Base-by-base conservation (phyloP, 2,113 vertebrate species). In the Myocastor coypus region DNA sequence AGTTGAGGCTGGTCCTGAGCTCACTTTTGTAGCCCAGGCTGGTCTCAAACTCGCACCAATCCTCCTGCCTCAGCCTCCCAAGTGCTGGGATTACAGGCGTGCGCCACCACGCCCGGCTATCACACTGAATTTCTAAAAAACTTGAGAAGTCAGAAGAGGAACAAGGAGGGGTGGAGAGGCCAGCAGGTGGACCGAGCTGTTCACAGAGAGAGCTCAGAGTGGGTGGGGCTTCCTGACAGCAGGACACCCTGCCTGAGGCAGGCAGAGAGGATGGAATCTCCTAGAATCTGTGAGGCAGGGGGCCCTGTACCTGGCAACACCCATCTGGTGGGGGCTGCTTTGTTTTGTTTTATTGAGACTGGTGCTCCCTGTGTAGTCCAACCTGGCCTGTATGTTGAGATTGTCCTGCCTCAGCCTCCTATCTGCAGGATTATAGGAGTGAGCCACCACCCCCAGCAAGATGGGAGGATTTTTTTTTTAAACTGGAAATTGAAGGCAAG, bases 261-360 rank as follows among this genome's bases (percentile, higher is more conserved):
- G 28, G 40, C 5, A 1, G 71, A 10, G 34, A n/a, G 10, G 46
- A 55, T 28, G 57, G 40, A 42, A 4, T 5, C 17, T 26, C 37
- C 64, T 32, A 7, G 61, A 46, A 37, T 28, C 0, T 32, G 59
- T 59, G 26, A 30, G 8, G 57, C 9, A 50, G 26, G 20, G 55
- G 7, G 7, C 2, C 9, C 32, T 4, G 17, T 34, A 73, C 22
- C 40, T 63, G 75, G 61, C 86, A 34, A 17, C 40, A 14, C 57
- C 19, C 14, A 12, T 14, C 3, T 12, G 3, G 3, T 4, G 0
- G 6, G 75, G 63, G 42, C 42, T 4, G 26, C n/a, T 4, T 20
- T n/a, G 7, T 37, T n/a, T 20, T 0, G n/a, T 71, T 40, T 73
- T n/a, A 22, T 17, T 73, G 71, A 73, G 71, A 26, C 37, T 7